Percentiles rank a stretch among this genome's conserved stretches.
Conservation (phyloP, 2,113 vertebrate species). For the Anolis sagrei region DNA sequence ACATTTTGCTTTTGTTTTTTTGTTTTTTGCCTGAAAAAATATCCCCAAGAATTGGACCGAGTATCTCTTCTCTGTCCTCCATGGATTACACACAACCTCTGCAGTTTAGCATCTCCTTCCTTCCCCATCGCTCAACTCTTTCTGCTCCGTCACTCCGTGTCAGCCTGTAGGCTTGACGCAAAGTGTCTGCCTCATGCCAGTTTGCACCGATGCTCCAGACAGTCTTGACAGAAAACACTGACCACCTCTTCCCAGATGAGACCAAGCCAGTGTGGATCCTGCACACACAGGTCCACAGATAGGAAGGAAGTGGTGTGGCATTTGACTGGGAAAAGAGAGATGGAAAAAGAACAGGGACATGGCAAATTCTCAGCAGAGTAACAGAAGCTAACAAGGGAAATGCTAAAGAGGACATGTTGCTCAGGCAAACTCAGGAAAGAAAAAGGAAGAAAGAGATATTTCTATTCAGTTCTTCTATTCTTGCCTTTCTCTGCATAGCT, state of each 20-base stretch:
- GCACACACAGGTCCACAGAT: rapidly evolving
- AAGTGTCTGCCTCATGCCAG: neutral
- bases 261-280: rapidly evolving
- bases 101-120: constrained; percentile 1
- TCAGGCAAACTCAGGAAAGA: rapidly evolving
- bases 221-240: rapidly evolving
- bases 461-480: neutral
- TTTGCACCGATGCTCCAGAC: neutral
- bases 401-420: neutral
- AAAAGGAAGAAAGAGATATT: neutral
- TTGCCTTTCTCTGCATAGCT: neutral
- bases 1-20: constrained; percentile 31
- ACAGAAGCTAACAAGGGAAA: neutral
- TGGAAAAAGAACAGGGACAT: neutral
- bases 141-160: constrained; percentile 20
- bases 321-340: neutral
- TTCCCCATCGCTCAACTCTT: constrained; percentile 7
- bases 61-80: neutral
- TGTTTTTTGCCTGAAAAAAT: neutral
- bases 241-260: rapidly evolving
- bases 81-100: neutral
- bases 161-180: constrained; percentile 44
- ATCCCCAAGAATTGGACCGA: constrained; percentile 22
- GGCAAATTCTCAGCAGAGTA: neutral
- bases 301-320: neutral